A percentile compares a stretch with the other conserved stretches of the same genome.
phyloP scores from a whole-genome alignment of 2,113 vertebrate genomes.

The Phyllostomus discolor region DNA sequence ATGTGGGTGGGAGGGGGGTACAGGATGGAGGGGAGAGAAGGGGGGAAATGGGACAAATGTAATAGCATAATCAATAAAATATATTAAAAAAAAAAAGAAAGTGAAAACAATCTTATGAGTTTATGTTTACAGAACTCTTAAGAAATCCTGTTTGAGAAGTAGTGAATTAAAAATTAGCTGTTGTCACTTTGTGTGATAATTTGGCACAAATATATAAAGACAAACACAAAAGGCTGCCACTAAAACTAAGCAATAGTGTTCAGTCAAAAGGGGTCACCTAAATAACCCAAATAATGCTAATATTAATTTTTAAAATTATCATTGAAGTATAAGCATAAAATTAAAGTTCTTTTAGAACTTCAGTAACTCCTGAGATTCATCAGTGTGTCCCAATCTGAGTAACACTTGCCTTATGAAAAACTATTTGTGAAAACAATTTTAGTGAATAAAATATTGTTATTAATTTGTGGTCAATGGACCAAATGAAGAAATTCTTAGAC shows the following conservation, averaged over 20 bases:
- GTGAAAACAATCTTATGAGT: background rate
- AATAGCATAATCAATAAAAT: too few species aligned
- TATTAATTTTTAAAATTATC: conserved; percentile 3
- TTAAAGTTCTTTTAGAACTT: conserved; percentile 7
- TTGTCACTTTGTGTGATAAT: background rate
- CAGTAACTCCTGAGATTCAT: background rate
- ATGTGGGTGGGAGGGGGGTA: too few species aligned
- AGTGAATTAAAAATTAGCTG: conserved; percentile 19
- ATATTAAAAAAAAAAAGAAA: too few species aligned
- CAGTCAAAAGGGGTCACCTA: background rate
- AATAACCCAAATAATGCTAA: background rate
- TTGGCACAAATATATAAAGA: background rate
- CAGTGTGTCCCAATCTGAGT: background rate
- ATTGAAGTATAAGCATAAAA: background rate
- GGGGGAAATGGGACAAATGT: too few species aligned
- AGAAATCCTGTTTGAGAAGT: background rate
- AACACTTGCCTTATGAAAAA: background rate
- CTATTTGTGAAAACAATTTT: background rate
- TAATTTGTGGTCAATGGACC: background rate
- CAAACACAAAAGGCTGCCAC: background rate
- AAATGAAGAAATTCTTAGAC: background rate
- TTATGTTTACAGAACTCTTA: background rate
- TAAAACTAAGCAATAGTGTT: background rate
- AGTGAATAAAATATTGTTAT: background rate
- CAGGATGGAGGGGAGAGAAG: too few species aligned